Percentiles rank a stretch among this genome's conserved stretches.
These are phyloP conservation scores for rabbit (Oryctolagus cuniculus) DNA, from an alignment of 2,113 vertebrate genomes.

Conservation along the genomic window mOryCun1.1 NC_091442.1:26116001-26116500, in stretches of 20 bases:
- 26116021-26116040: rapidly evolving
- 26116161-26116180: no score
- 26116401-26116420: background rate
- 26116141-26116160: no score
- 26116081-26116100: no score
- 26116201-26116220: background rate
- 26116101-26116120: no score
- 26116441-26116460: background rate
- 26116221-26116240: background rate
- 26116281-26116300: background rate
- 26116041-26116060: background rate
- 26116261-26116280: background rate
- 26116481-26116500: no score
- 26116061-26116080: no score
- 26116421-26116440: background rate
- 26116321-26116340: background rate
- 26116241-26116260: background rate
- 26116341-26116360: background rate
- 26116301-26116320: background rate
- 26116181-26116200: background rate
- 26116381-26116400: background rate
- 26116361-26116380: background rate
- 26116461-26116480: no score
- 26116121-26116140: no score
- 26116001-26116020: background rate